Percentiles rank a stretch among this genome's conserved stretches.
These are phyloP conservation scores for Knipowitschia caucasica DNA, from an alignment of 2,797 vertebrate species.

Conservation along the genomic window DNA sequence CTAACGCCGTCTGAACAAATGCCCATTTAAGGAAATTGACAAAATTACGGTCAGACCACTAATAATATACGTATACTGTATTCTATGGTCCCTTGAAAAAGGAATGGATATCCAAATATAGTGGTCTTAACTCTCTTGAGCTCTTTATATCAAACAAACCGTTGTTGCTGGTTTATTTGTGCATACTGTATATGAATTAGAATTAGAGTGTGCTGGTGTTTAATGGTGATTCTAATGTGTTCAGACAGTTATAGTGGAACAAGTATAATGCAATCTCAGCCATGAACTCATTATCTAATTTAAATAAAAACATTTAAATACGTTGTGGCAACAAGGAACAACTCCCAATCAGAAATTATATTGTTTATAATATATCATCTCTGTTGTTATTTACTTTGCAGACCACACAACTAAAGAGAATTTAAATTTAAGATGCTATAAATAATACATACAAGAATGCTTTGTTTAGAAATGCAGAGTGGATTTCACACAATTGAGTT, in stretches of 20 bases:
- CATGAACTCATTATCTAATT: constrained; percentile 11
- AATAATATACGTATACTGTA: no score
- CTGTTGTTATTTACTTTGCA: neutral
- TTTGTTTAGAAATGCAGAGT: constrained; percentile 2
- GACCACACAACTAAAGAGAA: constrained; percentile 11
- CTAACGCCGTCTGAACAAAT: no score
- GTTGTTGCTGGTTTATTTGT: neutral
- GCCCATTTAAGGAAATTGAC: no score
- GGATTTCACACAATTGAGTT: neutral
- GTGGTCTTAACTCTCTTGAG: constrained; percentile 13
- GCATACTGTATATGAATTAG: no score
- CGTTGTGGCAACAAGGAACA: neutral
- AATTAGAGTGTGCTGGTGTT: constrained; percentile 27
- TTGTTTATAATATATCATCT: neutral
- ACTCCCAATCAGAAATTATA: neutral
- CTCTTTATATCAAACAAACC: neutral
- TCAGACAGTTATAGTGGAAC: constrained; percentile 24
- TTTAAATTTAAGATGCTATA: constrained; percentile 17
- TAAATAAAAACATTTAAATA: neutral
- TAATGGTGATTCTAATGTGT: constrained; percentile 36
- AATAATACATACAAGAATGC: neutral
- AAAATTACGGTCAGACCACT: no score
- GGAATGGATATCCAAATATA: no score
- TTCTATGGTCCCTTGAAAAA: no score
- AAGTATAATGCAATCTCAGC: constrained; percentile 7